Conservation (phyloP, 2,113 vertebrate genomes). For the Microtus oregoni region DNA sequence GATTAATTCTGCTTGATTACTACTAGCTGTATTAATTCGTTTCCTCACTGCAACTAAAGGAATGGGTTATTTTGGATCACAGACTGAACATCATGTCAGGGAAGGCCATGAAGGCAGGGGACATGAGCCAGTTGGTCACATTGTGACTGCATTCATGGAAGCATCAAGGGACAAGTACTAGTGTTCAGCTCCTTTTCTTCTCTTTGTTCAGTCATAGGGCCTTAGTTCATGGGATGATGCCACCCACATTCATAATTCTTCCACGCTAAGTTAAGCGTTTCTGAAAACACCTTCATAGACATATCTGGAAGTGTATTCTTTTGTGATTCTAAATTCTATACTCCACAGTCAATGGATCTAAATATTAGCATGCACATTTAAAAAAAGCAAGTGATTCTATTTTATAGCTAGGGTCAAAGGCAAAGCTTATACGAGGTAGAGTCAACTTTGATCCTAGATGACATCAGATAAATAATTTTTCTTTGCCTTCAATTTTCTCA, state of each 20-base stretch:
- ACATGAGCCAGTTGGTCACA: not conserved
- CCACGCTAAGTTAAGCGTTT: not conserved
- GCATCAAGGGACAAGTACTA: not conserved
- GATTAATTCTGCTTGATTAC: not conserved
- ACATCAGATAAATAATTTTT: not conserved
- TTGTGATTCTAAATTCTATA: not conserved
- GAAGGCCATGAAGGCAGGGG: not conserved
- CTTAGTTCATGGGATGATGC: not conserved
- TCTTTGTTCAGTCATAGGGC: not conserved
- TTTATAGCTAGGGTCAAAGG: not conserved
- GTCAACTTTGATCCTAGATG: not conserved
- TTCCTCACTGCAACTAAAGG: not conserved
- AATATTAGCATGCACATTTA: not conserved
- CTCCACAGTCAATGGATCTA: not conserved
- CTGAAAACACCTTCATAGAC: not conserved
- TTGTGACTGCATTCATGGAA: not conserved
- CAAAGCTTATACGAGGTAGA: not conserved
- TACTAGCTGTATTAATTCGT: not conserved
- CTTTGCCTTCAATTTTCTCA: not conserved
- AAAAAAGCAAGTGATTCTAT: not conserved
- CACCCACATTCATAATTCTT: not conserved
- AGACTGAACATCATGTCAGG: not conserved
- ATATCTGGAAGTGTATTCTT: not conserved
- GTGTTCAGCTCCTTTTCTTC: not conserved
- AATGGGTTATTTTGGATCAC: not conserved